These are phyloP conservation scores for Cynocephalus volans DNA, from an alignment of 2,113 vertebrate species.

Conservation along the genomic window DNA sequence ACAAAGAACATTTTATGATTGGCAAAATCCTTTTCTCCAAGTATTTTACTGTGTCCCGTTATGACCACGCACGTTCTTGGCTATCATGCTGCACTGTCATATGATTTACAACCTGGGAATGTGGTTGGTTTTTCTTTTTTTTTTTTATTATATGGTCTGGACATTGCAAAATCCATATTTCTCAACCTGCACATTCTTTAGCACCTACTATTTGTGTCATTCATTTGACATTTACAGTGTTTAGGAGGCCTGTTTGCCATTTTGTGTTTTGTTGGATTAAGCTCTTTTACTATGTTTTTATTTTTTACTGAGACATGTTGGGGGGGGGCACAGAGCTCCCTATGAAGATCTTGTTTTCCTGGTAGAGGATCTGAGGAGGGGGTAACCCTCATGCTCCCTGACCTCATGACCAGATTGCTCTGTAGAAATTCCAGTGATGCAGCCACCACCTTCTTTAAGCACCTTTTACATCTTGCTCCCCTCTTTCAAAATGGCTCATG, in stretches of 20 bases:
- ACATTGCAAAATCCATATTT: neutral
- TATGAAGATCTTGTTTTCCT: neutral
- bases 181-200: neutral
- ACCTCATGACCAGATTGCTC: neutral
- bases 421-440: neutral
- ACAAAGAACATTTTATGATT: neutral
- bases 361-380: neutral
- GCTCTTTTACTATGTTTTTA: neutral
- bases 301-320: neutral
- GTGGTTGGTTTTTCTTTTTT: neutral
- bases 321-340: neutral
- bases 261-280: conserved; percentile 15
- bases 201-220: neutral
- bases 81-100: neutral
- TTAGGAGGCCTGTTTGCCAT: neutral
- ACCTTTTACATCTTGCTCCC: neutral
- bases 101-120: neutral
- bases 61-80: neutral
- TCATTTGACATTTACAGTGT: neutral
- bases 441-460: neutral
- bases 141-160: neutral
- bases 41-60: neutral
- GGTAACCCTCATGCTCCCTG: fast-evolving
- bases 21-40: neutral
- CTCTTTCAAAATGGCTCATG: neutral